These are phyloP conservation scores for Zonotrichia albicollis DNA, from an alignment of 2,797 vertebrate species.

Conservation along the genomic window DNA sequence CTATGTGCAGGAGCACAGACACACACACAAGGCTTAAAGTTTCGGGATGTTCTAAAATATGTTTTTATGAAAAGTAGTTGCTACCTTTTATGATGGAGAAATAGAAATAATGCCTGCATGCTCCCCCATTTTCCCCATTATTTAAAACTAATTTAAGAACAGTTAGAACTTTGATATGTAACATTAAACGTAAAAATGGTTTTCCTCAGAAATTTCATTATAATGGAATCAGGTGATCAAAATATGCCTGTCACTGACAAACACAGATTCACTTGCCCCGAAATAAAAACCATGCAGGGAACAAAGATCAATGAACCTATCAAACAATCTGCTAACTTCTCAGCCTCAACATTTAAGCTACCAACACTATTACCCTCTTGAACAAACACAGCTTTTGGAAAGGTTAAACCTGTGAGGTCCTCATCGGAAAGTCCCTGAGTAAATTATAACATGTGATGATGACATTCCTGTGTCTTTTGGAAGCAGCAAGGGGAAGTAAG, in stretches of 20 bases:
- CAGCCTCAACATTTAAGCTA: background rate
- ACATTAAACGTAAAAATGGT: background rate
- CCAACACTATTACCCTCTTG: constrained; percentile 11
- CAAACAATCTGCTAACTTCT: background rate
- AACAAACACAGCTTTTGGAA: constrained; percentile 67
- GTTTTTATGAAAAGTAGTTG: background rate
- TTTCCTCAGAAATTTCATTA: background rate
- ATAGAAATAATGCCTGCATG: rapidly evolving
- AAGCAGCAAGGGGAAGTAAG: constrained; percentile 56
- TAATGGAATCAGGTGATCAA: background rate
- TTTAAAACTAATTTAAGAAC: background rate
- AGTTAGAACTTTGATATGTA: background rate
- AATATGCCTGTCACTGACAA: background rate
- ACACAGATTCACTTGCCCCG: background rate
- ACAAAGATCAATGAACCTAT: background rate
- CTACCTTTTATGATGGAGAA: background rate
- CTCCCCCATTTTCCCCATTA: rapidly evolving
- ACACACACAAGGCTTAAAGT: background rate
- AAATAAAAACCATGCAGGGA: background rate
- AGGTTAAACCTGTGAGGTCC: constrained; percentile 68
- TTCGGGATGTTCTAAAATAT: background rate
- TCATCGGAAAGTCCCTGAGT: constrained; percentile 70
- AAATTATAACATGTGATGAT: constrained; percentile 71
- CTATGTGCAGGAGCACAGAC: background rate
- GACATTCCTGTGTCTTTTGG: constrained; percentile 73